Evolutionary conservation across 2,888 invertebrate genomes (phyloP), one percentile per base, ranked within the genome.

Genomic region (Chironomus riparius): DNA sequence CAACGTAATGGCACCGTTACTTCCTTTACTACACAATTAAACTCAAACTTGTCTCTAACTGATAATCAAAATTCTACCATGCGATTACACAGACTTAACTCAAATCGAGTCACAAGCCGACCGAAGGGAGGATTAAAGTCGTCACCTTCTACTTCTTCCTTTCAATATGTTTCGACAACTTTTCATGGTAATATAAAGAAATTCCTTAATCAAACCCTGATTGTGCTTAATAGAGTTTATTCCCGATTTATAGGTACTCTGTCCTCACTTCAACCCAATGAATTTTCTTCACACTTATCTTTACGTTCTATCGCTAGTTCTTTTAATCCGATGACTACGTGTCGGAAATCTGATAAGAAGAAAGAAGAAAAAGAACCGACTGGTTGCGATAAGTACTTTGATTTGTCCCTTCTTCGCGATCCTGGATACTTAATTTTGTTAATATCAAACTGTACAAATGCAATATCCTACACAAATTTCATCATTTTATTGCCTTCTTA

Each of bases 381-480:
- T 0, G 86, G 86, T 77, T 85, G 85, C 0, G 87, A 86, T 75
- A 92, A 90, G 81, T 91, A 92, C 80, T 92, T 94, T 80, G 93
- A 94, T 80, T 80, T 91, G 0, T 86, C 89, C 22, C 82, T 94
- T 0, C 82, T 94, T 0, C 90, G 87, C 81, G 93, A 94, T 81
- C 93, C 93, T 0, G 87, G 93, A 70, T 94, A 93, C 80, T 85
- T 94, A 76, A 90, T 94, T 0, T 93, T 94, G 77, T 82, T 94
- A 21, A 90, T 94, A 80, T 94, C 93, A 0, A 94, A 93, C 80
- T 93, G 92, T 68, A 93, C 94, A 0, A 92, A 91, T 78, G 94
- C 94, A 0, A 92, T 94, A 71, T 92, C 93, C 77, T 94, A 93
- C 80, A 94, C 94, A 0, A 94, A 94, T 81, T 93, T 94, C 79